Base-by-base conservation (phyloP, 2,113 vertebrate species). In the Gallinago paraguaiae region DNA sequence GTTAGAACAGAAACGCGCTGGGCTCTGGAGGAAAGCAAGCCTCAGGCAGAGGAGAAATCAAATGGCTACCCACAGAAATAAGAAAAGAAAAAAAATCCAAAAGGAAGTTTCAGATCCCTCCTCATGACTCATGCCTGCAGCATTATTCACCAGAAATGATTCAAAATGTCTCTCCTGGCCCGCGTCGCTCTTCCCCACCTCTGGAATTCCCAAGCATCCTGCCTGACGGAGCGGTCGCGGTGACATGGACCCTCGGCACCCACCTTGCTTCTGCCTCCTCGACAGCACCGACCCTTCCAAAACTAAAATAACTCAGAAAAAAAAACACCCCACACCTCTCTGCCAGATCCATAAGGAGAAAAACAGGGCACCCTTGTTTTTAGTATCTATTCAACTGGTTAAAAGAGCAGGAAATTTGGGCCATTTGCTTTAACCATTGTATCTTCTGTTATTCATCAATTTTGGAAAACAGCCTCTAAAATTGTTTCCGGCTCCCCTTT, bases 361-460 rank as follows among this genome's bases (percentile, higher is more conserved):
- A 96, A 96, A 88, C 92, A 96, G 78, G 86, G 78, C 59, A 81
- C 90, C 79, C 93, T 93, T 95, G 92, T 85, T 96, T 93, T 72
- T 48, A 43, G 91, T 65, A 82, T 96, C 91, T 88, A 78, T 92
- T 95, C 95, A 95, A 91, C n/a, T 7, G 53, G 69, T 87, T 76
- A 65, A 93, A 90, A 90, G 88, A 94, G 93, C 96, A 97, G 97
- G 98, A 98, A 98, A 97, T 84, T 97, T 88, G 71, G 89, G 50
- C 88, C 94, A 77, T 95, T 95, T 93, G 96, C 92, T 97, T 93
- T 81, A 76, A 90, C 96, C 80, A 95, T 96, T 96, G 89, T 93
- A 90, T 93, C 89, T 95, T 93, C 96, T 97, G 97, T 95, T 96
- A 94, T 95, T 89, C 95, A 92, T 97, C 95, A 89, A 90, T 97